Conservation (phyloP, 2,113 vertebrate species). For the Bubo bubo region DNA sequence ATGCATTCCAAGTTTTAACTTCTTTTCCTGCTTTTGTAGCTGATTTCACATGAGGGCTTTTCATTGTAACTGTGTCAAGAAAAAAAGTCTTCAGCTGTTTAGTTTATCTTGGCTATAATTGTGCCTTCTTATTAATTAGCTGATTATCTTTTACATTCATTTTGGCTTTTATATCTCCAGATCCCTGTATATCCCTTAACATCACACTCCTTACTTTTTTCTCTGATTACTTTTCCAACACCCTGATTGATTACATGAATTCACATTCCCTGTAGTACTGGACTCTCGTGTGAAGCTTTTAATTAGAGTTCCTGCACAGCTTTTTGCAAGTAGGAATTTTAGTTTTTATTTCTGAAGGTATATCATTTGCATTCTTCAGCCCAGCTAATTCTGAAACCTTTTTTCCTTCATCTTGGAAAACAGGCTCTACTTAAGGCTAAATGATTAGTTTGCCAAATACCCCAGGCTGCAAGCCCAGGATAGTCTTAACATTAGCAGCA, state of each 20-base stretch:
- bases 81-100: neutral
- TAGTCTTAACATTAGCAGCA: neutral
- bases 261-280: neutral
- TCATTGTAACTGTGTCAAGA: conserved; percentile 7
- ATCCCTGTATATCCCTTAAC: conserved; percentile 9
- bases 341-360: neutral
- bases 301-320: conserved; percentile 4
- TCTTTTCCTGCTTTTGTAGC: neutral
- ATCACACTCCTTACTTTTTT: neutral
- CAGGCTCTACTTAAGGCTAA: neutral
- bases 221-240: neutral
- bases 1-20: conserved; percentile 25
- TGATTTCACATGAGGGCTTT: neutral
- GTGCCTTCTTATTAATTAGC: conserved; percentile 31
- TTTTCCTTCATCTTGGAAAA: neutral
- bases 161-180: conserved; percentile 17
- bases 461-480: neutral
- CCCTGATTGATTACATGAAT: neutral
- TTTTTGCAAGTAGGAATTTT: neutral
- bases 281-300: neutral
- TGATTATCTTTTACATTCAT: conserved; percentile 46
- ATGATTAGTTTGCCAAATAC: conserved; percentile 2
- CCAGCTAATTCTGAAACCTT: neutral
- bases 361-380: neutral
- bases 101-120: conserved; percentile 39